Conservation (phyloP, 2,797 vertebrate genomes). For the Sebastes oblongus region DNA sequence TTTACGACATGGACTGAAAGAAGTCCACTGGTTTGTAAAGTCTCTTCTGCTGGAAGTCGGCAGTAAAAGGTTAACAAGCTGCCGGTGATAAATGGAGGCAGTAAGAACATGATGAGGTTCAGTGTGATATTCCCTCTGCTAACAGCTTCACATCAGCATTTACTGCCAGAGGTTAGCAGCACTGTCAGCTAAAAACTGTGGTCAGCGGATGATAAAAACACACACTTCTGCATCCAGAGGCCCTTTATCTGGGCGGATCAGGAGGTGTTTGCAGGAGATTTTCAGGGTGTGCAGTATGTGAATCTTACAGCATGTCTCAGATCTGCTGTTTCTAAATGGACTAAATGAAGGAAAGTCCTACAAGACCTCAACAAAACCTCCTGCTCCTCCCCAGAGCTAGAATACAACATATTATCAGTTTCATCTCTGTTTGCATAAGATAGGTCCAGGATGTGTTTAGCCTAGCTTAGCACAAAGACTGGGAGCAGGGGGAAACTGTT, state of each 20-base stretch:
- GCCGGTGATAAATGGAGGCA: constrained; percentile 56
- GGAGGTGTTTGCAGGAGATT: background rate
- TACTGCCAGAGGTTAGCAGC: constrained; percentile 47
- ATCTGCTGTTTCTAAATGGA: background rate
- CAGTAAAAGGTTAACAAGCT: constrained; percentile 68
- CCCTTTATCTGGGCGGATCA: background rate
- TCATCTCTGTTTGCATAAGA: too few relatives aligned
- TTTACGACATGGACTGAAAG: constrained; percentile 43
- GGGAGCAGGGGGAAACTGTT: background rate
- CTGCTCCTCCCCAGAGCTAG: background rate
- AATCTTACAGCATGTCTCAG: background rate
- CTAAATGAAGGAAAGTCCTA: too few relatives aligned
- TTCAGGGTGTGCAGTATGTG: background rate
- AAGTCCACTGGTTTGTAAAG: constrained; percentile 48
- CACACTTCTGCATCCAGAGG: background rate
- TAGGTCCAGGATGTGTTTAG: background rate
- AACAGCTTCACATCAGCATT: constrained; percentile 58
- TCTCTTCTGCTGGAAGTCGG: constrained; percentile 45
- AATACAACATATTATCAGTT: background rate
- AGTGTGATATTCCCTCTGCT: constrained; percentile 48
- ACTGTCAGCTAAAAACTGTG: constrained; percentile 48
- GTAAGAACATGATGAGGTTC: constrained; percentile 49
- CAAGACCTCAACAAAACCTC: background rate
- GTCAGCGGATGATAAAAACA: constrained; percentile 22
- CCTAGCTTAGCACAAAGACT: background rate